A percentile compares a stretch with the other conserved stretches of the same genome.
Conservation (phyloP, 2,888 invertebrate species). For the Chalcosyrphus nemorum region DNA sequence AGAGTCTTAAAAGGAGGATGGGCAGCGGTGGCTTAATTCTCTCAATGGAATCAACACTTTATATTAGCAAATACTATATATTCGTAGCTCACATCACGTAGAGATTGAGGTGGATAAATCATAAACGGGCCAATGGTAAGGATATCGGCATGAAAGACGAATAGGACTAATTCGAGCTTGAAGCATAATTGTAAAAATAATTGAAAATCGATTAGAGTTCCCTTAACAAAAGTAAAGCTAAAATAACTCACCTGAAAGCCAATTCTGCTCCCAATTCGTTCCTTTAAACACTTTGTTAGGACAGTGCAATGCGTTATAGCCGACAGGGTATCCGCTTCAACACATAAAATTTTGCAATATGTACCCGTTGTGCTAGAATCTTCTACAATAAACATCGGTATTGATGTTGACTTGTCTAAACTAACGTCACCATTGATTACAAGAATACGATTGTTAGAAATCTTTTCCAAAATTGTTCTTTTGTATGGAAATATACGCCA, state of each 20-base stretch:
- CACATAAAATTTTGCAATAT: constrained; percentile 93
- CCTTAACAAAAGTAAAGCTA: too few relatives aligned
- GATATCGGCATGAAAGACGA: too few relatives aligned
- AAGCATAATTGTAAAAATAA: too few relatives aligned
- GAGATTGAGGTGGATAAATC: too few relatives aligned
- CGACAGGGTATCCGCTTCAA: constrained; percentile 94
- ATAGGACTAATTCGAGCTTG: too few relatives aligned
- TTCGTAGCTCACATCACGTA: too few relatives aligned
- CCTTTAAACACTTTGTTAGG: constrained; percentile 87
- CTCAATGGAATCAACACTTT: too few relatives aligned
- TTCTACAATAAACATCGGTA: constrained; percentile 95
- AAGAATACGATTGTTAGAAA: constrained; percentile 89
- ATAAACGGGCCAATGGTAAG: too few relatives aligned
- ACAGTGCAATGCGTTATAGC: constrained; percentile 94
- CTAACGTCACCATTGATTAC: constrained; percentile 95
- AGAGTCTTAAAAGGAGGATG: too few relatives aligned
- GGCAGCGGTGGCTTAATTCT: too few relatives aligned
- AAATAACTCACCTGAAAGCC: constrained; percentile 95
- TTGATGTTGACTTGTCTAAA: constrained; percentile 95
- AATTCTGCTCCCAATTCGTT: constrained; percentile 87
- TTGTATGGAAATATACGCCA: constrained; percentile 92
- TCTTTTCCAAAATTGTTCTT: constrained; percentile 88
- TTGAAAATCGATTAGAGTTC: too few relatives aligned
- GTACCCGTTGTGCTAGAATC: constrained; percentile 85
- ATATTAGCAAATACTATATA: too few relatives aligned